Percentiles rank a stretch among this genome's conserved stretches.
phyloP scores from a whole-genome alignment of 2,113 vertebrate genomes.

The Thamnophis sirtalis region DNA sequence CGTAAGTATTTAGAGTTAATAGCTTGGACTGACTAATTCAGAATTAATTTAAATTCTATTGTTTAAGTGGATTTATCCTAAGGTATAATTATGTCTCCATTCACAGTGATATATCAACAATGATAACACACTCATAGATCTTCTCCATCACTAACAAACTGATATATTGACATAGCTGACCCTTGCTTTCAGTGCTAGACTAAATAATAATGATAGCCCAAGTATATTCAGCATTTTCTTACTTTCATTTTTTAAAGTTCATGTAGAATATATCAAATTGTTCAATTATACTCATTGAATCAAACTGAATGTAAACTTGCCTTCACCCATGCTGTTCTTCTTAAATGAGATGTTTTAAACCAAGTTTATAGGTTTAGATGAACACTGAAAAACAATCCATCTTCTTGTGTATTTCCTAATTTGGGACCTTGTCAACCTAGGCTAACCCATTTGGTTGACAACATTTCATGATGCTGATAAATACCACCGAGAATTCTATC shows the following conservation, averaged over 20 bases:
- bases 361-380: conserved; percentile 40
- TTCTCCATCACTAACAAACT: background rate
- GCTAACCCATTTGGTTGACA: conserved; percentile 47
- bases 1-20: background rate
- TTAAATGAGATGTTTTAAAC: conserved; percentile 35
- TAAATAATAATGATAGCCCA: background rate
- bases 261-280: background rate
- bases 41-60: background rate
- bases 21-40: background rate
- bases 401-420: conserved; percentile 35
- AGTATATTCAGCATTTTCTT: background rate
- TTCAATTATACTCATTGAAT: background rate
- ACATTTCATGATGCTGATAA: conserved; percentile 33
- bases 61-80: background rate
- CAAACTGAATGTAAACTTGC: conserved; percentile 5
- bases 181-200: background rate
- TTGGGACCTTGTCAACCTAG: conserved; percentile 38
- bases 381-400: conserved; percentile 22
- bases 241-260: background rate
- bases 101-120: background rate
- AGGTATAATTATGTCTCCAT: background rate
- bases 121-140: conserved; percentile 1
- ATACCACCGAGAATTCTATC: conserved; percentile 8
- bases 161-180: background rate
- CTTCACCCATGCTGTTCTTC: conserved; percentile 8